Evolutionary conservation across 1,140 invertebrate genomes (phyloP), one percentile per base, ranked within the genome.

Genomic region (Drosophila suzukii): DNA sequence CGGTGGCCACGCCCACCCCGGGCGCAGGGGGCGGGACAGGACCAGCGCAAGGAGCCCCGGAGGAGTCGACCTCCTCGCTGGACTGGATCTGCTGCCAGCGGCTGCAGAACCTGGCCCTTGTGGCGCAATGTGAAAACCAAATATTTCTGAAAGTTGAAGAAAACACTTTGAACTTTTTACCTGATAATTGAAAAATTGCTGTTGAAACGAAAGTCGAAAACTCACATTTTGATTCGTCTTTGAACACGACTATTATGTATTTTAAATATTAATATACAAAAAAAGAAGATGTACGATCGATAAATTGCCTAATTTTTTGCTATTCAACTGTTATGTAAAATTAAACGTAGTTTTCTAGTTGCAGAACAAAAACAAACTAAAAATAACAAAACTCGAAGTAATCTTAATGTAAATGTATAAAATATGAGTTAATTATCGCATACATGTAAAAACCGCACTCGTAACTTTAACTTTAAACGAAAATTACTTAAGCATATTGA

Each of bases 101-200:
- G 15, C 65, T 90, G 81, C 81, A 86, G 84, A 86, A 86, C 57
- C 71, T 86, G 83, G 83, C 83, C 63, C 83, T 86, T 20, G 83
- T 88, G 56, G 83, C 83, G 75, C 83, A 86, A 90, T 89, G 86
- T 90, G 86, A 85, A 90, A 90, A 90, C 85, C 86, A 90, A 90
- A 90, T 90, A 90, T 90, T 90, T 90, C 81, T 90, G 60, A 90
- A 84, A 90, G 81, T 90, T 81, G 85, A 89, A 60, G 84, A 89
- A 80, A 90, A 81, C 66, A 74, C 85, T 90, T 74, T 90, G 71
- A 90, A 90, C 86, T 90, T 89, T 89, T 78, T 89, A 89, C 84
- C 84, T 89, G 84, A 89, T 89, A 89, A 89, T 81, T 89, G 77
- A 88, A 84, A 89, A 89, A 81, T 89, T 89, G 84, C 84, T 89